Evolutionary conservation across 2,888 invertebrate genomes (phyloP).

Genomic region (Cantharis rustica): DNA sequence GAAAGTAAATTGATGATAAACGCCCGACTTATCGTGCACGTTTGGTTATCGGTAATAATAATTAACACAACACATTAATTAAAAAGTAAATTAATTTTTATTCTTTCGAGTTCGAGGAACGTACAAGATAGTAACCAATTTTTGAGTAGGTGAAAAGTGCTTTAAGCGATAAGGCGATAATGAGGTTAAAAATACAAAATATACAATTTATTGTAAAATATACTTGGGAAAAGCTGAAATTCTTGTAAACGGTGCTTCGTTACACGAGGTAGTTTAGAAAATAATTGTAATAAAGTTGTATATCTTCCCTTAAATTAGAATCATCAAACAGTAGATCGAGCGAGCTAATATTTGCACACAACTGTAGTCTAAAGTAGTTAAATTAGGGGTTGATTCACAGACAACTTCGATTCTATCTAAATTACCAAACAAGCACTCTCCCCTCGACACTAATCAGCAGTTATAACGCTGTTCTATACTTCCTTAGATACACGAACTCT

Average conservation of each 20-base stretch:
- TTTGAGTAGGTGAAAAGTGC: neutral
- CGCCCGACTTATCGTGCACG: neutral
- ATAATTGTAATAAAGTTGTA: neutral
- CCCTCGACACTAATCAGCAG: conserved; percentile 44
- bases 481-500: conserved; percentile 26
- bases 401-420: conserved; percentile 51
- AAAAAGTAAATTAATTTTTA: neutral
- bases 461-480: conserved; percentile 30
- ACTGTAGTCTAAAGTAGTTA: conserved; percentile 33
- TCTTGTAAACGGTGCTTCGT: neutral
- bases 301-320: conserved; percentile 6
- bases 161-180: neutral
- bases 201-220: no score
- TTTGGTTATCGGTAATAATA: neutral
- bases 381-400: conserved; percentile 48
- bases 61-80: neutral
- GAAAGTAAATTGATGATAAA: neutral
- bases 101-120: neutral
- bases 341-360: conserved; percentile 33
- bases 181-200: neutral
- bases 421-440: conserved; percentile 48
- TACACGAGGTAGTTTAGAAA: neutral
- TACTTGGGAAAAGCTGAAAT: neutral
- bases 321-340: conserved; percentile 23
- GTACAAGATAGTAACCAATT: neutral